Evolutionary conservation across 2,888 invertebrate genomes (phyloP), one percentile per base, ranked within the genome.

Genomic region (Rotaria macrura): DNA sequence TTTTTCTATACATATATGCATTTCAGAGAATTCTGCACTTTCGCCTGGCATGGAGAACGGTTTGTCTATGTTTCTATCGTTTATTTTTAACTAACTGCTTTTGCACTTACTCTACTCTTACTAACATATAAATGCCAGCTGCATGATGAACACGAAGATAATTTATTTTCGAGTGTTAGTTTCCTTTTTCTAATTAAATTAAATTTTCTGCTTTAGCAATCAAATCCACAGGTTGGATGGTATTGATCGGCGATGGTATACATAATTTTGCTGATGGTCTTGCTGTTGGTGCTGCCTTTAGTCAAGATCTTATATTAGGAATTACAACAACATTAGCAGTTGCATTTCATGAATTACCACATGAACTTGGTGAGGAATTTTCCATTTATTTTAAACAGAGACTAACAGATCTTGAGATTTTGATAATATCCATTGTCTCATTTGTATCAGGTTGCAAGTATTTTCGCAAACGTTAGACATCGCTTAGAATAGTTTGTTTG

Each of bases 251-350:
- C 9, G 86, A 86, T 52, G 34, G 85, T 25, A 84, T 86, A 38
- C 86, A 86, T 52, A 86, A 86, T 57, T 47, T 84, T 34, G 86
- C 86, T 25, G 86, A 86, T 47, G 86, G 86, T 34, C 65, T 86
- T 40, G 86, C 85, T 2, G 40, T 86, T 38, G 86, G 85, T 25
- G 86, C 86, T 20, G 85, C 86, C 40, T 86, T 86, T 85, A 57
- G 83, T 29, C 83, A 86, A 65, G 83, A 83, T 54, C 57, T 85
- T 25, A 57, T 83, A 43, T 55, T 86, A 52, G 86, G 86, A 14
- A 43, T 85, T 49, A 85, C 86, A 25, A 86, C 86, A 14, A 54
- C 85, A 47, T 54, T 86, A n/a, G 85, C 86, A 25, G 47, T 86
- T 74, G 83, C 55, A 23, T 83, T 85, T 52, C 86, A 86, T 83